A percentile compares a stretch with the other conserved stretches of the same genome.
phyloP scores from a whole-genome alignment of 2,888 invertebrate genomes.

The Hypselothyrea guttata region DNA sequence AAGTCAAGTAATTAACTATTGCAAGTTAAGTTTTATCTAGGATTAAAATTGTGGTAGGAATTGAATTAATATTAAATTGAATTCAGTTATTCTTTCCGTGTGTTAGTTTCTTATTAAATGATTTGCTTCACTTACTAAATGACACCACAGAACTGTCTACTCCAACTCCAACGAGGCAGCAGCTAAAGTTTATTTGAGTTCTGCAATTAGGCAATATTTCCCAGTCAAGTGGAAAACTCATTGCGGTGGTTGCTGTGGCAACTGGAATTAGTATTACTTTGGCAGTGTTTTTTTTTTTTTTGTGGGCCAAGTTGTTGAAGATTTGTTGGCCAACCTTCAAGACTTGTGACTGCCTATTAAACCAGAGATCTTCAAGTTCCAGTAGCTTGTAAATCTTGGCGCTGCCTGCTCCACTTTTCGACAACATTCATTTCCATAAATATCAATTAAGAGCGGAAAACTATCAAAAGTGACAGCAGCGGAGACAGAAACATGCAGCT shows the following conservation, averaged over 20 bases:
- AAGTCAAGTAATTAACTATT: too few species aligned
- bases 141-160: background rate
- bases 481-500: conserved; percentile 12
- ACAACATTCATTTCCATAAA: conserved; percentile 65
- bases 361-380: conserved; percentile 8
- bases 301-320: conserved; percentile 34
- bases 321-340: conserved; percentile 23
- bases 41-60: too few species aligned
- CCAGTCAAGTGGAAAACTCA: conserved; percentile 50
- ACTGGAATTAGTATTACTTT: conserved; percentile 46
- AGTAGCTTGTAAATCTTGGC: conserved; percentile 56
- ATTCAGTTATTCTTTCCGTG: background rate
- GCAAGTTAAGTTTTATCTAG: too few species aligned
- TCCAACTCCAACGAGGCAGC: background rate
- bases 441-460: conserved; percentile 64
- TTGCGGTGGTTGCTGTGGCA: conserved; percentile 36
- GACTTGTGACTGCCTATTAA: background rate
- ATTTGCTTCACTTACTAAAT: background rate
- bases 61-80: background rate
- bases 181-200: conserved; percentile 49
- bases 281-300: conserved; percentile 34
- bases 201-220: conserved; percentile 65
- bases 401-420: conserved; percentile 57
- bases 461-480: conserved; percentile 62
- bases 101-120: too few species aligned